Percentiles rank a stretch among this genome's conserved stretches.
These are phyloP conservation scores for Acridotheres tristis DNA, from an alignment of 2,797 vertebrate genomes.

Conservation along the genomic window DNA sequence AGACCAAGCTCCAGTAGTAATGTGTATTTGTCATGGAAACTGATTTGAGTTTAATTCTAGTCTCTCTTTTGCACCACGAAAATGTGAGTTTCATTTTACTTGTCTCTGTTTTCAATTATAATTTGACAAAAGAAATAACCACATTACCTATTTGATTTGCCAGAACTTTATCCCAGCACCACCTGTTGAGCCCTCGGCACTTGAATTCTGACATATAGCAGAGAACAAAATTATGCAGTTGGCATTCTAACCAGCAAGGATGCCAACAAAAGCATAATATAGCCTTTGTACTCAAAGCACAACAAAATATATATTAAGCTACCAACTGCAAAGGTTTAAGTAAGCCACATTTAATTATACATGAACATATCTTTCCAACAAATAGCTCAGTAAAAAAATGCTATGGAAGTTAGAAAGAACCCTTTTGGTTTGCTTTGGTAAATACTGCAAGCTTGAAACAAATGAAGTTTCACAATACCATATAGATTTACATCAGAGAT, in stretches of 20 bases:
- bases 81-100: slow-evolving; percentile 74
- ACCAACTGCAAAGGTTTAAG: slow-evolving; percentile 79
- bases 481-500: slow-evolving; percentile 41
- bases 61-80: slow-evolving; percentile 60
- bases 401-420: slow-evolving; percentile 52
- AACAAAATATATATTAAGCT: slow-evolving; percentile 77
- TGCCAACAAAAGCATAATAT: slow-evolving; percentile 79
- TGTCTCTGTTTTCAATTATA: slow-evolving; percentile 78
- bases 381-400: slow-evolving; percentile 53
- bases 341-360: slow-evolving; percentile 77
- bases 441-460: slow-evolving; percentile 61
- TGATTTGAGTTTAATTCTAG: slow-evolving; percentile 64
- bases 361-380: slow-evolving; percentile 58
- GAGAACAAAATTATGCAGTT: slow-evolving; percentile 73
- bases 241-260: slow-evolving; percentile 63
- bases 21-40: slow-evolving; percentile 66
- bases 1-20: slow-evolving; percentile 41
- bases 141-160: slow-evolving; percentile 78
- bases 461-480: slow-evolving; percentile 51
- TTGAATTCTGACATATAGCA: slow-evolving; percentile 75
- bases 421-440: slow-evolving; percentile 47
- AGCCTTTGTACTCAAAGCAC: slow-evolving; percentile 76
- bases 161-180: slow-evolving; percentile 78
- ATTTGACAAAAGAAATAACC: slow-evolving; percentile 81
- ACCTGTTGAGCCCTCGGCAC: slow-evolving; percentile 79